Evolutionary conservation across 2,888 invertebrate species (phyloP), one percentile per base, ranked within the genome.

Genomic region (Villa cingulata): DNA sequence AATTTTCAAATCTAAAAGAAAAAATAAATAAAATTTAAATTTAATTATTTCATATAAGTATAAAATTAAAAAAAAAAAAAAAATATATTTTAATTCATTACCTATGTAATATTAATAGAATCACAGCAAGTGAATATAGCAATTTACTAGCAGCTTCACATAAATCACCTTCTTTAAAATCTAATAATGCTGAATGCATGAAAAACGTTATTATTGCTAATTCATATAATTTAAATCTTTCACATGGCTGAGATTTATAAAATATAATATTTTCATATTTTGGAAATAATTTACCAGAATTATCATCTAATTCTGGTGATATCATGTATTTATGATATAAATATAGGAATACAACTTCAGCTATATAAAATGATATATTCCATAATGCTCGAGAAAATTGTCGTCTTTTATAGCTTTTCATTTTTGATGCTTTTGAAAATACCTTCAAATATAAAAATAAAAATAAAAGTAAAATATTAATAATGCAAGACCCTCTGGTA

Each of bases 321-420:
- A 68, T 63, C 57, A 69, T 65, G 46, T 65, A 63, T 51, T 67
- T 65, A 51, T 69, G 67, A 55, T 68, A 68, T 36, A 64, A 60
- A 54, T 64, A 60, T 34, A 70, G 53, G 49, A 70, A 70, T 17
- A 64, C 53, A 27, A 63, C 59, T 39, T 65, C 61, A 12, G 69
- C 69, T 19, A 62, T 59, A 57, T 62, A 65, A 49, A 68, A 68
- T 17, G 68, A 63, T 38, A 67, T 63, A 50, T 66, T 67, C 68
- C 70, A 68, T 37, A 69, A 57, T 16, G 66, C 57, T 2, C 67
- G 61, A 0, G 62, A 61, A 37, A 67, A 64, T 49, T 66, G 69
- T 51, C 62, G 63, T 10, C 65, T 63, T 53, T 67, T 66, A 48
- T 66, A 67, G 50, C 59, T 65, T 51, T 65, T 62, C 5, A 68